Evolutionary conservation across 2,113 vertebrate species (phyloP), one percentile per base, ranked within the genome.

Genomic region (Prunella fulvescens): DNA sequence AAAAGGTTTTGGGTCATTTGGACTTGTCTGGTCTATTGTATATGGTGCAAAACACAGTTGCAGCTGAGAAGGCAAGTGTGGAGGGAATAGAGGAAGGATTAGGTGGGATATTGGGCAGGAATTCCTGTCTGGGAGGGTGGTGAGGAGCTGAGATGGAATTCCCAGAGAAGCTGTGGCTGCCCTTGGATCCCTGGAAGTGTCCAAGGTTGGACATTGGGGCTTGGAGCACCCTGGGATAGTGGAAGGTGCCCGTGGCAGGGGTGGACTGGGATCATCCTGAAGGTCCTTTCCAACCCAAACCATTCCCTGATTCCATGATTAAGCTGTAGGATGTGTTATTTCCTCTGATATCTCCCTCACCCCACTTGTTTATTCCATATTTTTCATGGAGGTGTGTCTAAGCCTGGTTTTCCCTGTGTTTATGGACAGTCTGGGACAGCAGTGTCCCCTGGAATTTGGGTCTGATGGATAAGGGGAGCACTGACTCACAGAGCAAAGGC

Each of bases 401-500:
- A 61, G 25, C 48, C 18, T 42, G 53, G 11, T 25, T 64, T 80
- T 72, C 48, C 48, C 20, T 22, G 61, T 94, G 93, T 86, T 90
- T 85, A 45, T 37, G 56, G 19, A 81, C 6, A 74, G 89, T 79
- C 91, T 87, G 93, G 73, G 51, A 14, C 51, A 45, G 25, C 50
- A 4, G n/a, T 1, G 19, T 40, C 47, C 57, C 33, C 77, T 12
- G 37, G 72, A 67, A 62, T 60, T 31, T 19, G 69, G 78, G 67
- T 85, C 7, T 3, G 42, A 13, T 57, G 54, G 93, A 62, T 42
- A 4, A 5, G 79, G 42, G 2, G 18, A 12, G 22, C 9, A 1
- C 62, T 93, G 91, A 95, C 69, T 93, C 93, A 90, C 3, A 51
- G 86, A 88, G 60, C 24, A 70, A 74, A 85, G 22, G 25, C 60